Conservation (phyloP, 1,140 invertebrate species). For the Anastatus disparis region DNA sequence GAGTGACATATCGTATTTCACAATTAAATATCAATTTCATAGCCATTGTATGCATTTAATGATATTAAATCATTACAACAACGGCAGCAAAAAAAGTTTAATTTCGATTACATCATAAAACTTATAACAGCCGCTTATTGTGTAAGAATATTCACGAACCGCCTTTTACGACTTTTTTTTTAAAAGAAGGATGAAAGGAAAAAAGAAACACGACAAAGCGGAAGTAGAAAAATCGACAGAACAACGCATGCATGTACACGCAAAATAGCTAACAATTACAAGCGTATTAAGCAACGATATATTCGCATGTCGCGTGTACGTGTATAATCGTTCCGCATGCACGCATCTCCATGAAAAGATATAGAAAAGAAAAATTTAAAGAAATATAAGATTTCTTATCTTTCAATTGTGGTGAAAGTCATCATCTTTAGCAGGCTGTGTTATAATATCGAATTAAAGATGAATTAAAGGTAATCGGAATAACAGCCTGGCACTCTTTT, state of each 20-base stretch:
- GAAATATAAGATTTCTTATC: neutral
- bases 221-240: neutral
- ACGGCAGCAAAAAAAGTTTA: too few species aligned
- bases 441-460: neutral
- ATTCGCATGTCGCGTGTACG: neutral
- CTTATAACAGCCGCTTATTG: too few species aligned
- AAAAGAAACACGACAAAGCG: neutral
- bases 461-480: neutral
- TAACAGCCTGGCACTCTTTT: too few species aligned
- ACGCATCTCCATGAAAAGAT: neutral
- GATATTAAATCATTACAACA: too few species aligned
- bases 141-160: too few species aligned
- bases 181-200: too few species aligned
- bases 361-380: neutral
- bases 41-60: too few species aligned
- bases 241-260: neutral
- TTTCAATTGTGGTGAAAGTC: neutral
- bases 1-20: too few species aligned
- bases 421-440: neutral
- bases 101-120: too few species aligned
- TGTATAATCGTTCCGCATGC: constrained; percentile 1
- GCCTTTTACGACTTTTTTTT: too few species aligned
- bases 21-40: too few species aligned
- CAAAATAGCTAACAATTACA: neutral
- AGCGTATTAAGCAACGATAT: neutral